Evolutionary conservation across 2,888 invertebrate genomes (phyloP), one percentile per base, ranked within the genome.

Genomic region (Venusia cambrica): DNA sequence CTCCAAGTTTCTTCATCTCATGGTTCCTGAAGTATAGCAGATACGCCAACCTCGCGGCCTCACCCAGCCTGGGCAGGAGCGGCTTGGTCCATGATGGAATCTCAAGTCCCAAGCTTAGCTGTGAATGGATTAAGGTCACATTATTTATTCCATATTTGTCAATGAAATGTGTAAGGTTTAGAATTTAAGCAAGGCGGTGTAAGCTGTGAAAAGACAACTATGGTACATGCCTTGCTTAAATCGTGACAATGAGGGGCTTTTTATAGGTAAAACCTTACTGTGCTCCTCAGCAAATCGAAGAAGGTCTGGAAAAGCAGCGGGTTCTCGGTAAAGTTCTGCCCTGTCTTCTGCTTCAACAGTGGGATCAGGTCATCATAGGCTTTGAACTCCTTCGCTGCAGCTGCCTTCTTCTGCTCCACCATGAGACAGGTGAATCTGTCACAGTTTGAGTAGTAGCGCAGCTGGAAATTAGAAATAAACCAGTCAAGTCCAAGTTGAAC

Each of bases 361-460:
- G 68, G 66, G 1, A 76, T 56, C 12, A 85, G 59, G 18, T 83
- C 77, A 19, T 55, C 39, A 54, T 59, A 85, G 1, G 68, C 67
- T 2, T 34, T 45, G 32, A 87, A 76, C 48, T 87, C 85, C 1
- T 69, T 45, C 1, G 41, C 18, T 2, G 73, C n/a, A 0, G 78
- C 58, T 1, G 62, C 57, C 1, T 40, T 33, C 24, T 80, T 77
- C 1, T 73, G 79, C 4, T 57, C 51, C 0, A 49, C 49, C 75
- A 87, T 75, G 6, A 84, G 53, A 0, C 45, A 42, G 5, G 46
- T 58, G 58, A 70, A 87, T 4, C 50, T 55, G 1, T 68, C 44
- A 53, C 85, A 87, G 67, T 78, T 85, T n/a, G 75, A 69, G 63
- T 81, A 81, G 57, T 72, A 87, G 0, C 85, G 76, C 14, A 87